Evolutionary conservation across 2,113 vertebrate genomes (phyloP), one percentile per base, ranked within the genome.

Genomic region (Bufo bufo): DNA sequence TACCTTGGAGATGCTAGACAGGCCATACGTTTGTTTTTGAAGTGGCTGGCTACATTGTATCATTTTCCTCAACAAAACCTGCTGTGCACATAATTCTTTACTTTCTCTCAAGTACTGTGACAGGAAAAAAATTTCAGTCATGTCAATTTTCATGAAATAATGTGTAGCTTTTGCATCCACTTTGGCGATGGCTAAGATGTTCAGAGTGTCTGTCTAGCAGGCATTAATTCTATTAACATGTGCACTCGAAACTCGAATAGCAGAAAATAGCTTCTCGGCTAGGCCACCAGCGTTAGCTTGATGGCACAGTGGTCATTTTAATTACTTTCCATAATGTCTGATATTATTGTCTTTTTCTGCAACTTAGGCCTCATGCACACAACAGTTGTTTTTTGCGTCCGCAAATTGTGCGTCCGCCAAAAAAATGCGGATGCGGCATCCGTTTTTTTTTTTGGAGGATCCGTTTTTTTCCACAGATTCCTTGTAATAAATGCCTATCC

Each of bases 1-100:
- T 75, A 82, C 86, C 66, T 82, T 82, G 79, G 54, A 87, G 66
- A 87, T 82, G 63, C 43, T 61, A 87, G 79, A 74, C n/a, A 16
- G 13, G 66, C 78, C 63, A 69, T 75, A 74, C 10, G 58, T 63
- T 11, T 75, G 54, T 61, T 74, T 50, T 56, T 87, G 63, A 87
- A 59, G 66, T 82, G 14, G 23, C 63, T 63, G 43, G 45, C 11
- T 20, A 50, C 63, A 87, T 81, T 71, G 54, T 72, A 61, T 85
- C 6, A 86, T 54, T 65, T 86, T 79, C n/a, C 75, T 56, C 61
- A 86, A 52, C 59, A 66, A 77, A 78, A 86, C n/a, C 58, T 65
- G 61, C 74, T 52, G n/a, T 11, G 58, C 45, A 19, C 58, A 65
- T 63, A 77, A 65, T 78, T 86, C 69, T 77, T 58, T 77, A 77